These are phyloP conservation scores for Bugulina stolonifera DNA, from an alignment of 2,888 invertebrate species.

Conservation along the genomic window DNA sequence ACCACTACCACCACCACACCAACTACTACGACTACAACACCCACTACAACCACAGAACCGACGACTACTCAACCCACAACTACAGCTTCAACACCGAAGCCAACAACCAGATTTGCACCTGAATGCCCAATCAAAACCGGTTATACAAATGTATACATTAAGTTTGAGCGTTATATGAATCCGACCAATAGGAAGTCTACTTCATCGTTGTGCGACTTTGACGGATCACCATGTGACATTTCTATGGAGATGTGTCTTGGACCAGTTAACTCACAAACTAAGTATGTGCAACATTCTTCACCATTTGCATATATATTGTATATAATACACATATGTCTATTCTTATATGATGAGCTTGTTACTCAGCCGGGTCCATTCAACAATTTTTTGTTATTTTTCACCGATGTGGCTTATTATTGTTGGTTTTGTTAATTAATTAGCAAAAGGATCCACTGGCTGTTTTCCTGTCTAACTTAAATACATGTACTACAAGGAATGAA, in stretches of 20 bases:
- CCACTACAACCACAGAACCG: background rate
- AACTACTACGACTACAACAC: slow-evolving; percentile 1
- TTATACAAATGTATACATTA: background rate
- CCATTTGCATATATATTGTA: too few species aligned
- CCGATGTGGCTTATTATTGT: too few species aligned
- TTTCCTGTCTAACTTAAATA: too few species aligned
- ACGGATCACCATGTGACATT: background rate
- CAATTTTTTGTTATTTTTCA: too few species aligned
- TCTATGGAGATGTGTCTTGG: background rate
- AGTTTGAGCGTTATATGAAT: slow-evolving; percentile 7
- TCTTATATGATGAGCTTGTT: too few species aligned
- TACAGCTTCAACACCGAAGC: background rate
- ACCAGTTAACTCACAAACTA: background rate
- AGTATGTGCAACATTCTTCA: too few species aligned
- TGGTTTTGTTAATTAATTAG: too few species aligned
- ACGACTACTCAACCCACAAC: background rate
- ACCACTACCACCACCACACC: slow-evolving; percentile 1
- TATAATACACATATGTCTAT: too few species aligned
- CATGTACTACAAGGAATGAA: too few species aligned
- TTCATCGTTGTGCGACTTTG: background rate
- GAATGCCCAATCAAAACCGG: background rate
- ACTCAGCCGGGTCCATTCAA: too few species aligned
- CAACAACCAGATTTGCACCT: background rate
- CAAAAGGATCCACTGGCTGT: too few species aligned
- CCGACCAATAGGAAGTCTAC: background rate